Conservation (phyloP, 2,888 invertebrate species). For the Lithophane leautieri region DNA sequence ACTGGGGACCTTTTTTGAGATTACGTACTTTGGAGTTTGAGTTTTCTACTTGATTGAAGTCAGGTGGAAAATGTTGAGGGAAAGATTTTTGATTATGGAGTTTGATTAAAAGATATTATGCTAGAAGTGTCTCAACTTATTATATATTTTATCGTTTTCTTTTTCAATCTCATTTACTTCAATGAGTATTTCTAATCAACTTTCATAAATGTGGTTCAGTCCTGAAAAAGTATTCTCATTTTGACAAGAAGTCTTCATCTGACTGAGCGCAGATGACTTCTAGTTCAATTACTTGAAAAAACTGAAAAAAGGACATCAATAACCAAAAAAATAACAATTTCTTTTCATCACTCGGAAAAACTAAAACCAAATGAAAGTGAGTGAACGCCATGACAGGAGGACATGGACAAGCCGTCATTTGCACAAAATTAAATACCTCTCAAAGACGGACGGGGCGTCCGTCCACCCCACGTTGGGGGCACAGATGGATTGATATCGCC, state of each 20-base stretch:
- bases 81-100: conserved; percentile 41
- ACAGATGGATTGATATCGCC: conserved; percentile 88
- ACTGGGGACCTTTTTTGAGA: conserved; percentile 37
- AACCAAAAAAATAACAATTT: not conserved
- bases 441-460: conserved; percentile 80
- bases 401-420: conserved; percentile 76
- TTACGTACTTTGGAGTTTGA: conserved; percentile 44
- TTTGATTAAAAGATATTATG: conserved; percentile 56
- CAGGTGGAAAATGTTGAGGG: conserved; percentile 39
- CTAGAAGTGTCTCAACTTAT: conserved; percentile 51
- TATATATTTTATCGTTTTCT: conserved; percentile 42
- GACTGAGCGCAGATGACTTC: not conserved
- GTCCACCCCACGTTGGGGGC: conserved; percentile 69
- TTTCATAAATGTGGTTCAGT: conserved; percentile 11
- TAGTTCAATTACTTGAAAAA: not conserved
- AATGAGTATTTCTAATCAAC: conserved; percentile 33
- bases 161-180: conserved; percentile 36
- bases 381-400: conserved; percentile 55
- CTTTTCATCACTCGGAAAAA: conserved; percentile 17
- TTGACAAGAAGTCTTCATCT: not conserved
- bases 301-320: not conserved
- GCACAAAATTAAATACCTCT: conserved; percentile 88
- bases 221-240: not conserved
- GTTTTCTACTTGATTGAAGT: conserved; percentile 46
- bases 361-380: conserved; percentile 53